These are phyloP conservation scores for Drosophila fungiperda DNA, from an alignment of 2,888 invertebrate genomes.

Conservation along the genomic window DNA sequence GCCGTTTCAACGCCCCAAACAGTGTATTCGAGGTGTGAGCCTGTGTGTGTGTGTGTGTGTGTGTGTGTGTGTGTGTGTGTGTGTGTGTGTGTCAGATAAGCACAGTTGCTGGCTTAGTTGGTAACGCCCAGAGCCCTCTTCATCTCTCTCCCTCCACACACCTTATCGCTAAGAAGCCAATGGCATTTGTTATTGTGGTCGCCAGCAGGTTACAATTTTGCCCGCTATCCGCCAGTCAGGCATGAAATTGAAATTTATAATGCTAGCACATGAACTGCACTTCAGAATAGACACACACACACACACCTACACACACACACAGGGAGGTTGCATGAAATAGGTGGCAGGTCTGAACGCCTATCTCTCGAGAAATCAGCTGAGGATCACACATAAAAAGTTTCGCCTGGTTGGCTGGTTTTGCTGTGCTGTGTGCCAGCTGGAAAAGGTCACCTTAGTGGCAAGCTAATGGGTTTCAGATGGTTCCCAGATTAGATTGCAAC, in stretches of 20 bases:
- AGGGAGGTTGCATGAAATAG: slow-evolving; percentile 4
- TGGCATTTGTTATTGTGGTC: slow-evolving; percentile 48
- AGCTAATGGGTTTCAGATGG: slow-evolving; percentile 37
- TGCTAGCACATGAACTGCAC: slow-evolving; percentile 44
- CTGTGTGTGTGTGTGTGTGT: slow-evolving; percentile 3
- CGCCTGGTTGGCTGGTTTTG: slow-evolving; percentile 5
- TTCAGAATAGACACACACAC: slow-evolving; percentile 17
- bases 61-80: slow-evolving; percentile 5
- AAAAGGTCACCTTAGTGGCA: slow-evolving; percentile 35
- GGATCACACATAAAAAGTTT: slow-evolving; percentile 14
- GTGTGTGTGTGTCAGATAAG: slow-evolving; percentile 52
- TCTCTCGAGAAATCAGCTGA: slow-evolving; percentile 45
- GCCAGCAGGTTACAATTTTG: slow-evolving; percentile 46
- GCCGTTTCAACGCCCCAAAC: slow-evolving; percentile 48
- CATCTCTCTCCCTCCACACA: background rate
- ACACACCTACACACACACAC: background rate
- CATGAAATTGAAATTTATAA: slow-evolving; percentile 78
- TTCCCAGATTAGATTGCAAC: slow-evolving; percentile 40
- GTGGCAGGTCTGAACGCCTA: slow-evolving; percentile 15
- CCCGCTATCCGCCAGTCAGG: slow-evolving; percentile 46
- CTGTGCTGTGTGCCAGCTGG: slow-evolving; percentile 20
- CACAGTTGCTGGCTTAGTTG: slow-evolving; percentile 15
- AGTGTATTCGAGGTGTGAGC: slow-evolving; percentile 1
- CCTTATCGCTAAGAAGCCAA: slow-evolving; percentile 17
- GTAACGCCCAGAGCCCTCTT: no score